Conservation (phyloP, 2,113 vertebrate species). For the Neotoma lepida region DNA sequence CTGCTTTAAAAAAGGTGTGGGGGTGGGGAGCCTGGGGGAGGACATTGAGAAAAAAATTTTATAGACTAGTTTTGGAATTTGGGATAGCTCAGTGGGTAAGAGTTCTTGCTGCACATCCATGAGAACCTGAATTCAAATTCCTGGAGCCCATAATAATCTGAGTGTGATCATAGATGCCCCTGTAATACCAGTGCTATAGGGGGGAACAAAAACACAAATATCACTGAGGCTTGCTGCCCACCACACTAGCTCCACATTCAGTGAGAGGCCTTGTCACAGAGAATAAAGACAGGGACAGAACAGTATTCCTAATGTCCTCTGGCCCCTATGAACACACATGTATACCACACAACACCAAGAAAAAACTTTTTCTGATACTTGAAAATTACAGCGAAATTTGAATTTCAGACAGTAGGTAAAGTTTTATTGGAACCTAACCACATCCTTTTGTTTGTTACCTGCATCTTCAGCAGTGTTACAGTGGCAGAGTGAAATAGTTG, state of each 20-base stretch:
- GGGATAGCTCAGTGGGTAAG: neutral
- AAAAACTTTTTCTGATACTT: neutral
- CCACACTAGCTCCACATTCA: neutral
- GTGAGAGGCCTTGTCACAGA: neutral
- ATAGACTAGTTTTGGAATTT: neutral
- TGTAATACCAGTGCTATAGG: neutral
- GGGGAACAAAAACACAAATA: neutral
- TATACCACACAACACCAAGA: neutral
- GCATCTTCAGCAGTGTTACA: neutral
- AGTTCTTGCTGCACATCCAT: neutral
- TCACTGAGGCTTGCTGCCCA: neutral
- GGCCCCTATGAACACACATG: neutral
- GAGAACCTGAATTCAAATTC: neutral
- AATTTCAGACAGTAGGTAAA: neutral
- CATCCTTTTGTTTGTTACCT: neutral
- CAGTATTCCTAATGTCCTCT: neutral
- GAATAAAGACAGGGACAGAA: neutral
- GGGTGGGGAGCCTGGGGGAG: neutral
- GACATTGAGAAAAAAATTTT: neutral
- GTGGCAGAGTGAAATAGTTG: neutral
- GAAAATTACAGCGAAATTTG: constrained; percentile 28
- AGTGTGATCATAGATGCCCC: neutral
- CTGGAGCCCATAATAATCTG: neutral
- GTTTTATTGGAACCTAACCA: neutral
- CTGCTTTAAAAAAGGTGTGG: neutral